phyloP scores from a whole-genome alignment of 2,888 invertebrate species.

The Ophion slaviceki region DNA sequence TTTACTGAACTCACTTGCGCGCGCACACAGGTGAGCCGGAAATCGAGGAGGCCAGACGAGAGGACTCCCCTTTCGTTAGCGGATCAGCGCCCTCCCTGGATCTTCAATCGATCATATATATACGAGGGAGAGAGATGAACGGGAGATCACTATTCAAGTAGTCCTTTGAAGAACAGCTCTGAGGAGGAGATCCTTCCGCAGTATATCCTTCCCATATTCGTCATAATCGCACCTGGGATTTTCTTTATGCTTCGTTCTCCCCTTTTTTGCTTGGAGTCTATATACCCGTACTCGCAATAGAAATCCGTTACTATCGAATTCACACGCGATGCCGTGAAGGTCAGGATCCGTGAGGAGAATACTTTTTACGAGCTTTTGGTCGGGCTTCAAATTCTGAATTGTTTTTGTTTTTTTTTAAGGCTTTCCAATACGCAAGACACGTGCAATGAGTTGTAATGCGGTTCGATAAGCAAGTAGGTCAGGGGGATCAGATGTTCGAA shows the following conservation, averaged over 20 bases:
- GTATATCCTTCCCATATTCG: constrained; percentile 25
- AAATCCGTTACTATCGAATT: no score
- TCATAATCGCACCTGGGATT: not conserved
- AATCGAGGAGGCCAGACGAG: constrained; percentile 64
- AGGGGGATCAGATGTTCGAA: no score
- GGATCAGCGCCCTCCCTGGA: constrained; percentile 14
- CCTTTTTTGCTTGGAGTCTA: not conserved
- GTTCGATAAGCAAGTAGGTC: no score
- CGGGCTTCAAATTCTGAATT: no score
- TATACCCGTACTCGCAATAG: no score
- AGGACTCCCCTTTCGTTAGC: constrained; percentile 6
- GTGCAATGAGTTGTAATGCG: not conserved
- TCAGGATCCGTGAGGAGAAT: no score
- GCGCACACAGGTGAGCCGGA: constrained; percentile 75
- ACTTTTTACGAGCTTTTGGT: no score
- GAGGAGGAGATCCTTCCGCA: constrained; percentile 8
- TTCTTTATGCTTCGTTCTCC: constrained; percentile 15
- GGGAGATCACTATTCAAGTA: constrained; percentile 18
- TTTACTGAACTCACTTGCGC: constrained; percentile 77
- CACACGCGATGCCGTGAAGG: no score
- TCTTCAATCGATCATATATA: constrained; percentile 4
- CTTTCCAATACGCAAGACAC: not conserved
- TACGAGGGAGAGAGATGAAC: not conserved
- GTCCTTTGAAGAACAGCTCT: constrained; percentile 10
- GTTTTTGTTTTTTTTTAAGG: not conserved